Base-by-base conservation (phyloP, 2,113 vertebrate species). In the Calyptomena viridis region DNA sequence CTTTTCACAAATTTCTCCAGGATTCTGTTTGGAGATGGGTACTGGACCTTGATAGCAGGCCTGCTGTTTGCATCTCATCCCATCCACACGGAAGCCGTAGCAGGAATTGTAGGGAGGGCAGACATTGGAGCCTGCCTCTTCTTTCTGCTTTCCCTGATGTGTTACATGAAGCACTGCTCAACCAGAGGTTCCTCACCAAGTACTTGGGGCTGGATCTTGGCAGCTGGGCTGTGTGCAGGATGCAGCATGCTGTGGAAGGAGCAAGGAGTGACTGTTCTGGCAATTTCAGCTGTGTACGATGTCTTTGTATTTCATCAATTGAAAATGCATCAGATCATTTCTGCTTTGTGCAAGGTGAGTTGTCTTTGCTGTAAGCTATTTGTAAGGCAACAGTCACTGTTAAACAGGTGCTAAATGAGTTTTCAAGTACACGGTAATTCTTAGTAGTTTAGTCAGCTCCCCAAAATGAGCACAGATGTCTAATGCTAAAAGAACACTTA, bases 221-320 rank as follows among this genome's bases (percentile, higher is more conserved):
- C 98, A 81, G 98, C 99, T 2, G 98, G 99, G 75, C 96, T 97
- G 33, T 99, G 98, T 9, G 99, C 99, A 1, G 98, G 98, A 5
- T 99, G 98, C 98, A 99, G 99, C 97, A 99, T 99, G 99, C 96
- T 99, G 60, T 99, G 99, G 99, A 99, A 99, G 96, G 99, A 99
- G 93, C 99, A 99, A 88, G 99, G 99, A 60, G 98, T 99, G 90
- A 99, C 99, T 8, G 99, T 99, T 63, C 98, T 99, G 58, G 99
- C 99, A 2, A 95, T 99, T n/a, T 99, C 99, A 3, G 99, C 99
- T 0, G 97, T 99, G 56, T 99, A 99, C 1, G 99, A 99, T 25
- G 73, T 99, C 95, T 99, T 99, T 93, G 98, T 99, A 56, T 98
- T 99, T 97, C 98, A 99, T 97, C 97, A 95, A 66, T 98, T 99